phyloP scores from a whole-genome alignment of 2,888 invertebrate species.

The Nymphalis polychloros region DNA sequence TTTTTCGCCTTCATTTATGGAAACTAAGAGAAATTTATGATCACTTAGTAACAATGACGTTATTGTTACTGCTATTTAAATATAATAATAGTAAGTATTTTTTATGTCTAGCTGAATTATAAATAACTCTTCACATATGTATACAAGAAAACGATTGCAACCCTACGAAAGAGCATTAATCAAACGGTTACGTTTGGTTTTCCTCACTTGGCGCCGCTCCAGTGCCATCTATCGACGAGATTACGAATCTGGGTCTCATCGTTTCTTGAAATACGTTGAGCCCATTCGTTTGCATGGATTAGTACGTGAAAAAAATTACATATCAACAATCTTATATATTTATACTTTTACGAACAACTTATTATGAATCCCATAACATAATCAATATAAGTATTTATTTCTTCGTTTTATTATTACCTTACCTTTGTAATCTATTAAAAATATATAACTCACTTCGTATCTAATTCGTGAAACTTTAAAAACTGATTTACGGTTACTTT shows the following conservation, averaged over 20 bases:
- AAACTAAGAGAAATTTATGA: too few relatives aligned
- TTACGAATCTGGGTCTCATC: constrained; percentile 15
- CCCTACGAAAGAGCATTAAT: constrained; percentile 7
- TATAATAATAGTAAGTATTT: too few relatives aligned
- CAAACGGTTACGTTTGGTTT: constrained; percentile 17
- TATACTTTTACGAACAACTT: not conserved
- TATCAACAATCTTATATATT: not conserved
- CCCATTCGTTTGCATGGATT: constrained; percentile 19
- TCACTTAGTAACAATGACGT: too few relatives aligned
- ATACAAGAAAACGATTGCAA: constrained; percentile 11
- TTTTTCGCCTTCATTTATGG: too few relatives aligned
- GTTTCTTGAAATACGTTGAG: constrained; percentile 16
- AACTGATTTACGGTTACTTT: too few relatives aligned
- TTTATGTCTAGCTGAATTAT: not conserved
- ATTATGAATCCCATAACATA: not conserved
- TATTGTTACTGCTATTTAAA: too few relatives aligned
- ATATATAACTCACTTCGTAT: too few relatives aligned
- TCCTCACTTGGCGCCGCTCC: constrained; percentile 19
- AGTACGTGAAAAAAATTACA: constrained; percentile 3
- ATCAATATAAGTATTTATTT: too few relatives aligned
- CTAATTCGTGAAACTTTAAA: too few relatives aligned
- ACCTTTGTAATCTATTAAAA: too few relatives aligned
- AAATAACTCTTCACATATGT: not conserved
- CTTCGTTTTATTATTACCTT: too few relatives aligned
- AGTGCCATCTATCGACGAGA: constrained; percentile 19